Evolutionary conservation across 2,113 vertebrate genomes (phyloP).

Genomic region (Carassius auratus): DNA sequence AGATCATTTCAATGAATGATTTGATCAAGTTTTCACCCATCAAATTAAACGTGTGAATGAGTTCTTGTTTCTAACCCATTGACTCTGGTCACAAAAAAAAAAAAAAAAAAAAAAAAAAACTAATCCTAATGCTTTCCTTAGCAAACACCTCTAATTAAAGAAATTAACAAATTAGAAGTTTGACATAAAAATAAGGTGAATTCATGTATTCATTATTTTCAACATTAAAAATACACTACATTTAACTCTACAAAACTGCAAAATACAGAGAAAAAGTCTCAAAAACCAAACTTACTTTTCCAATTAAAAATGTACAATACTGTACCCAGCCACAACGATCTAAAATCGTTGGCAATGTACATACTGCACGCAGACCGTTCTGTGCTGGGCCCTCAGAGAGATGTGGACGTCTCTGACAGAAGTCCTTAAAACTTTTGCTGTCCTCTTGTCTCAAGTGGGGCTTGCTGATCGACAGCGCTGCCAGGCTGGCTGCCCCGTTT

Average conservation of each 20-base stretch:
- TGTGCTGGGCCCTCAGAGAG: neutral
- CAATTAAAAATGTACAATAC: neutral
- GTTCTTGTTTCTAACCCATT: neutral
- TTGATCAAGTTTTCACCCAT: neutral
- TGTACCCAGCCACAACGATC: neutral
- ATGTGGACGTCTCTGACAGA: slow-evolving; percentile 1
- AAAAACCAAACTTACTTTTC: neutral
- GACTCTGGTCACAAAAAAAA: too few relatives aligned
- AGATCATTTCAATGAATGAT: too few relatives aligned
- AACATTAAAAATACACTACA: neutral
- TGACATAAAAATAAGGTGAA: neutral
- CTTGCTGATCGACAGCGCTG: slow-evolving; percentile 40
- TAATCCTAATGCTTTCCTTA: neutral
- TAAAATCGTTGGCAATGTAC: neutral
- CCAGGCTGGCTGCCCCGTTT: slow-evolving; percentile 52
- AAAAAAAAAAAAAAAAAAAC: too few relatives aligned
- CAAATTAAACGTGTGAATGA: neutral
- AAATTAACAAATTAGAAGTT: neutral
- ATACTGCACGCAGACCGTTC: neutral
- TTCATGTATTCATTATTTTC: neutral
- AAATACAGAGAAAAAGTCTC: neutral
- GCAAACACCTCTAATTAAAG: neutral
- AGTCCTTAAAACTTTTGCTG: slow-evolving; percentile 34
- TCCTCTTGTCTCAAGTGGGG: slow-evolving; percentile 55
- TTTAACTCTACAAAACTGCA: neutral